Evolutionary conservation across 1,140 invertebrate species (phyloP), one percentile per base, ranked within the genome.

Genomic region (Penaeus japonicus): DNA sequence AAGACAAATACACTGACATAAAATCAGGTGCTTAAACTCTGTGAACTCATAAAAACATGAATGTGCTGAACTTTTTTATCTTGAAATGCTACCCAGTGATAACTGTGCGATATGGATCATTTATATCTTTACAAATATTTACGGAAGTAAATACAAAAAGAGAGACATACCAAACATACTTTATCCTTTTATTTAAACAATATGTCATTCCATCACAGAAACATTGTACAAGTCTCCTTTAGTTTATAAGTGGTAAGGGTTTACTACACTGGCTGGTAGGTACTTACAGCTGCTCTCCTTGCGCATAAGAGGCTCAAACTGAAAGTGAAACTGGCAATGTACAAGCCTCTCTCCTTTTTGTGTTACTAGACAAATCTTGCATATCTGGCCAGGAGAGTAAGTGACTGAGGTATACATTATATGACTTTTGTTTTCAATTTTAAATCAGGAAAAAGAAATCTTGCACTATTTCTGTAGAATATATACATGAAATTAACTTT

Each of bases 181-280:
- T 87, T 81, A 24, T 81, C 59, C 57, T 87, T 87, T 88, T 88
- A 88, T 88, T 88, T 88, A 88, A 88, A 88, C 87, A 88, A 88
- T 87, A 87, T 82, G 79, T 83, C 73, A 88, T 88, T 88, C 87
- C 87, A 88, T 88, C 87, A 88, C 87, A 88, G 87, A 88, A 88
- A 88, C 87, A 88, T 88, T 88, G 87, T 88, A 88, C 87, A 88
- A 84, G 80, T 88, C 87, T 88, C 81, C 70, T 88, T 88, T 80
- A 73, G 87, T 84, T 83, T 30, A 77, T 88, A 77, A 75, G 81
- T 47, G 73, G 73, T 77, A 53, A 80, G 53, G 65, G 65, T 59
- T 77, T 75, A 83, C 79, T 82, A 73, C 53, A 83, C 55, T 88
- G 70, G 65, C 70, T 87, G 85, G 55, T 81, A 80, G 62, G 57